These are phyloP conservation scores for Vanessa tameamea DNA, from an alignment of 1,140 invertebrate genomes.

Conservation along the genomic window DNA sequence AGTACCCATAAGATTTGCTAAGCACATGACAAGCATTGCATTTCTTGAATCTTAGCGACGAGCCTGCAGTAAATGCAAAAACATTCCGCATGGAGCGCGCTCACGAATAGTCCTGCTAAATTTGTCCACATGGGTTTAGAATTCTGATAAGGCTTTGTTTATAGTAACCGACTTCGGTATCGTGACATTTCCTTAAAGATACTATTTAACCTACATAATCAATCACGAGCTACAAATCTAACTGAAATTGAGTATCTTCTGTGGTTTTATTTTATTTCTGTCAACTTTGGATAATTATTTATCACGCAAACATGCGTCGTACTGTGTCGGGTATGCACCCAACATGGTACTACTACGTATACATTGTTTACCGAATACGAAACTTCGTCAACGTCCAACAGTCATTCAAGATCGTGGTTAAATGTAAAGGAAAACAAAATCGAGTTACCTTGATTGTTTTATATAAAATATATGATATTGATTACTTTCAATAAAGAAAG, in stretches of 20 bases:
- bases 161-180: constrained; percentile 13
- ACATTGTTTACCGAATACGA: background rate
- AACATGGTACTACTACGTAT: no score
- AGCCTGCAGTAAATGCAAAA: constrained; percentile 25
- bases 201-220: background rate
- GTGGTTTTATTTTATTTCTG: no score
- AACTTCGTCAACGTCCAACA: background rate
- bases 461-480: no score
- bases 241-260: background rate
- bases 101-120: constrained; percentile 46
- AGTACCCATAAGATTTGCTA: constrained; percentile 25
- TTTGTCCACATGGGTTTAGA: constrained; percentile 39
- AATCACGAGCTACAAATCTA: background rate
- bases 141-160: constrained; percentile 36
- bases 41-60: constrained; percentile 23
- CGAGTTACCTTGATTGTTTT: background rate
- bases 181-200: constrained; percentile 6
- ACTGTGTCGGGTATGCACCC: no score
- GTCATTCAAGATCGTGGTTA: background rate
- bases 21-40: constrained; percentile 32
- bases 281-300: no score
- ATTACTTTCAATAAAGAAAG: background rate
- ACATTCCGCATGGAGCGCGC: constrained; percentile 41
- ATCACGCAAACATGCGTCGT: no score
- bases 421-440: background rate